Base-by-base conservation (phyloP, 2,888 invertebrate species). In the Theretra japonica region DNA sequence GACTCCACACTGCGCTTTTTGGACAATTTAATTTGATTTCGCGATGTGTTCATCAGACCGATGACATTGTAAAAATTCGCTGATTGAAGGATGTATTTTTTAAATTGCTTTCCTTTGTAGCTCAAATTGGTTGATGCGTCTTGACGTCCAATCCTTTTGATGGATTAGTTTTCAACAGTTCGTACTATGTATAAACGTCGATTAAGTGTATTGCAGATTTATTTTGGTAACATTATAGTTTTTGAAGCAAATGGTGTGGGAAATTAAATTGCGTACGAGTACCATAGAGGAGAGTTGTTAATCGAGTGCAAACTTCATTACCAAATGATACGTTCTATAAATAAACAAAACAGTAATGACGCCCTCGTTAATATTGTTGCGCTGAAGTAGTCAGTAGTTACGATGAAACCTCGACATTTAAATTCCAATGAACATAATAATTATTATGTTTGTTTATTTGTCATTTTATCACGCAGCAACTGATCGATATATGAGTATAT, bases 51-150 rank as follows among this genome's bases (percentile, higher is more conserved):
- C 84, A 88, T 89, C 86, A 86, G 77, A 74, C 75, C 73, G 76
- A 84, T 86, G 84, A 85, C 82, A 77, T 74, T 75, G 83, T 80
- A 74, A 73, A 83, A 84, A 83, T 81, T 70, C 75, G 82, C 79
- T 79, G 79, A 79, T 73, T 82, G 83, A 84, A 75, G 74, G 78
- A 77, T 77, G 82, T 78, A 65, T 82, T 87, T 88, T 83, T 79
- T 77, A 83, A 86, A 87, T 88, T 86, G 84, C 83, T 81, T 82
- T 82, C 81, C 77, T 85, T 89, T 89, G 87, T 89, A 83, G 82
- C 80, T 82, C 77, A 83, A 86, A 87, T 86, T 83, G 83, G 81
- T 79, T 75, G 81, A 79, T 81, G 78, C 79, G 79, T 78, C 76
- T 76, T 73, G 76, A 76, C 75, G 73, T 79, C 73, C 74, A 71